Percentiles rank a stretch among this genome's conserved stretches.
phyloP scores from a whole-genome alignment of 2,113 vertebrate species.

The Hippolais icterina region DNA sequence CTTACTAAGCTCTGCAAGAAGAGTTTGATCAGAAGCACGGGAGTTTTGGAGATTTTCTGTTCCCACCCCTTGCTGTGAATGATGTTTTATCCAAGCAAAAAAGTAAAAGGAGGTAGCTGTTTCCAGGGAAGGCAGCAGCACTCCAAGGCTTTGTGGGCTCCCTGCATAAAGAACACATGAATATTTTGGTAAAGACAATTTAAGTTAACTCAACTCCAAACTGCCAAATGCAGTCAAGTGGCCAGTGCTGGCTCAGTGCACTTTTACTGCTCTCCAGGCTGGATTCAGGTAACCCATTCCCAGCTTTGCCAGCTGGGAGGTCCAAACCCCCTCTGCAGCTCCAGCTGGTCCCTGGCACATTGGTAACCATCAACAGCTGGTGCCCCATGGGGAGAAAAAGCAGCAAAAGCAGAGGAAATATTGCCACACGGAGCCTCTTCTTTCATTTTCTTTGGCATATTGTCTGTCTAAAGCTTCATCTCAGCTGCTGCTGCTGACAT shows the following conservation, averaged over 20 bases:
- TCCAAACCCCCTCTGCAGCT: background rate
- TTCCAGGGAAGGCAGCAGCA: background rate
- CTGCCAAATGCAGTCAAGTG: background rate
- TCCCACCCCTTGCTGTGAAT: background rate
- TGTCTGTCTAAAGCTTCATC: background rate
- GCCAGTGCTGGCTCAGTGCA: accelerated
- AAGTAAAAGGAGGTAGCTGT: background rate
- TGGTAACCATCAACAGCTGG: background rate
- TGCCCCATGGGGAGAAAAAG: background rate
- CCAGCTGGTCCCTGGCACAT: accelerated
- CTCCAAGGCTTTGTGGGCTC: background rate
- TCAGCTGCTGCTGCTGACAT: conserved; percentile 19
- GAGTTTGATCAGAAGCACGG: background rate
- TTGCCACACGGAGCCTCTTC: background rate
- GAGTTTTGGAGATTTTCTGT: background rate
- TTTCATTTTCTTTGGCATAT: background rate
- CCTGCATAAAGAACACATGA: background rate
- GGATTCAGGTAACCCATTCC: background rate
- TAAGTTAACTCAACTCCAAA: background rate
- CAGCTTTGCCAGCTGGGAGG: background rate
- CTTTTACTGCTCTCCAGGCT: background rate
- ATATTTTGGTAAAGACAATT: background rate
- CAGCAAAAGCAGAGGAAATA: background rate
- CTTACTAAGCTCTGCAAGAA: background rate
- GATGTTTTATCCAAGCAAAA: background rate